Evolutionary conservation across 2,888 invertebrate species (phyloP), one percentile per base, ranked within the genome.

Genomic region (Synanthedon formicaeformis): DNA sequence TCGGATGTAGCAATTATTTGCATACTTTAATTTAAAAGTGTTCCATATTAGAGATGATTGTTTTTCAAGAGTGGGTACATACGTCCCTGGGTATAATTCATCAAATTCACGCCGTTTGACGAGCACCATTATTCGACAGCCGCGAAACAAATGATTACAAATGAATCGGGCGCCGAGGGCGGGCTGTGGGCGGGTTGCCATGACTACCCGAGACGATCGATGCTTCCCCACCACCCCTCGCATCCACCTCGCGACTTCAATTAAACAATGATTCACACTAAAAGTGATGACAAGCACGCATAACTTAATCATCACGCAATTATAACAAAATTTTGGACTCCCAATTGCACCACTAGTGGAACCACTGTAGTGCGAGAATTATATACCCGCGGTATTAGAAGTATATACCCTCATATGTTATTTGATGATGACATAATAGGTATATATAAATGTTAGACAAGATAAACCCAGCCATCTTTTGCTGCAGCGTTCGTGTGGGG

Each of bases 71-170:
- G 45, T 45, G 14, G 45, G 45, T 45, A 45, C n/a, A 14, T 45
- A 45, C 52, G 34, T 34, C 34, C 27, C 51, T 41, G 40, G 52
- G 54, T 53, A 56, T 55, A 71, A 84, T 84, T 76, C 73, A 84
- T 86, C 81, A 84, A 79, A 80, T 78, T 79, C 71, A 64, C 75
- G 66, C 71, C 67, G 70, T 81, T 79, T 78, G 79, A 81, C 75
- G 73, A 76, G 71, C 67, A 66, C 77, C 79, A 78, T 81, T 80
- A 83, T 84, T 78, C 78, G 80, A 78, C 70, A 74, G 75, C 74
- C 70, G 75, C 78, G 81, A 86, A 87, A 85, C 86, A 87, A 87
- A 87, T 84, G 86, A 85, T 86, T 81, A 86, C 86, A 86, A 86
- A 85, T 85, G 85, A 82, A 83, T 79, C 69, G 74, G 66, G 67